Conservation (phyloP, 2,888 invertebrate species). For the Noctua janthina region DNA sequence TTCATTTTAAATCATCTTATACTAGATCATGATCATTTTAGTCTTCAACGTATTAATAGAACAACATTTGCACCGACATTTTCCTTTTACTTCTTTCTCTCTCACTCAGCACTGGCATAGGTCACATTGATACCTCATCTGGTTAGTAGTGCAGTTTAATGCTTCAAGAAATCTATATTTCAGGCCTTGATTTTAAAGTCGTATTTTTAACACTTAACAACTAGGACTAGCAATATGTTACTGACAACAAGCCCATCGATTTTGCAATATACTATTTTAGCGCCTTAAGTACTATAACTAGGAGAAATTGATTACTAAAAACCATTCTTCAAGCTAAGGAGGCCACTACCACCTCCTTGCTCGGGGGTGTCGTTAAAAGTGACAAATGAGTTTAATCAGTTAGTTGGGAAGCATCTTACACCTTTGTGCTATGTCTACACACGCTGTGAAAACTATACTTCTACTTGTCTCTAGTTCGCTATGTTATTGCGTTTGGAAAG, state of each 20-base stretch:
- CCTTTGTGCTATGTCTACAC: neutral
- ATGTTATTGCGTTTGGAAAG: neutral
- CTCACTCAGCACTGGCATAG: neutral
- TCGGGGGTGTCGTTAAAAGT: conserved; percentile 40
- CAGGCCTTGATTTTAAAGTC: neutral
- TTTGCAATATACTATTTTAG: neutral
- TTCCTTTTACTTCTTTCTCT: neutral
- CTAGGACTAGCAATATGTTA: neutral
- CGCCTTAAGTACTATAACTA: neutral
- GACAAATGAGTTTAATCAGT: conserved; percentile 53
- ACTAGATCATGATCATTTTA: too few relatives aligned
- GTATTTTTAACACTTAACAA: neutral
- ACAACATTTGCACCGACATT: neutral
- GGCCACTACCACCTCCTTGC: conserved; percentile 9
- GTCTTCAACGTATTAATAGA: neutral
- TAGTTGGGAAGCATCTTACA: conserved; percentile 15
- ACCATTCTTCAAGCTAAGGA: conserved; percentile 48
- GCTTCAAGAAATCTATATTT: neutral
- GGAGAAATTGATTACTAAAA: conserved; percentile 39
- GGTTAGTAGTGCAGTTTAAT: neutral
- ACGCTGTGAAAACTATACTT: neutral
- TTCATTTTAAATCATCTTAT: neutral
- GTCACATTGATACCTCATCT: neutral
- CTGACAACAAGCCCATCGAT: neutral
- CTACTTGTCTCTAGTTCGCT: neutral